Conservation (phyloP, 2,888 invertebrate species). For the Clistopyga incitator region DNA sequence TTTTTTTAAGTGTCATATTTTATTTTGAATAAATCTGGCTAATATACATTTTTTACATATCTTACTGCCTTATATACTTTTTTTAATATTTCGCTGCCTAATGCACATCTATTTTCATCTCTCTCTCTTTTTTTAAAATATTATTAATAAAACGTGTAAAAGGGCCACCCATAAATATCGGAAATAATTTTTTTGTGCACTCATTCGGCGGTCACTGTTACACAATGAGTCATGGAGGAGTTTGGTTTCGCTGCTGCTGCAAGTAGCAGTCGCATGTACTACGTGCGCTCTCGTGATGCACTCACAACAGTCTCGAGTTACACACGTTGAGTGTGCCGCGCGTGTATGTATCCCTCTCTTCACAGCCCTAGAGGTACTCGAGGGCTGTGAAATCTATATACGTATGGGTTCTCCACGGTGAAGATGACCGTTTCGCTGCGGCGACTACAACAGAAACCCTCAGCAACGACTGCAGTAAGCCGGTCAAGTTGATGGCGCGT, state of each 20-base stretch:
- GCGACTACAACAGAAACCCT: not conserved
- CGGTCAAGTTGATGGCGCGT: conserved; percentile 33
- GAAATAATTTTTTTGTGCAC: conserved; percentile 33
- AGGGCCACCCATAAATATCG: conserved; percentile 31
- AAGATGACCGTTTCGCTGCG: conserved; percentile 42
- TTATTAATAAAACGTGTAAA: not conserved
- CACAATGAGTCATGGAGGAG: conserved; percentile 65
- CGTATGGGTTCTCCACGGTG: conserved; percentile 12
- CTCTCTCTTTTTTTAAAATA: too few relatives aligned
- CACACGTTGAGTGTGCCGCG: conserved; percentile 53
- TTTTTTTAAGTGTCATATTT: too few relatives aligned
- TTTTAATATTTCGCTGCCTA: too few relatives aligned
- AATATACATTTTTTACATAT: too few relatives aligned
- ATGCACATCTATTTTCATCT: too few relatives aligned
- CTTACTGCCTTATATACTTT: too few relatives aligned
- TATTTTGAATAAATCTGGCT: too few relatives aligned
- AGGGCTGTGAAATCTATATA: conserved; percentile 39
- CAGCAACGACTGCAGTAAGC: not conserved
- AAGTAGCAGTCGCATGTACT: conserved; percentile 39
- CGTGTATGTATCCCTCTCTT: not conserved
- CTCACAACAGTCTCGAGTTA: conserved; percentile 63
- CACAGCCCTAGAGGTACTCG: conserved; percentile 28
- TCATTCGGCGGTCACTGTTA: conserved; percentile 33
- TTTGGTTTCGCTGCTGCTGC: conserved; percentile 54
- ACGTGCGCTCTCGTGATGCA: conserved; percentile 55